A percentile compares a stretch with the other conserved stretches of the same genome.
Conservation (phyloP, 2,888 invertebrate species). For the Nemapogon koenigi region DNA sequence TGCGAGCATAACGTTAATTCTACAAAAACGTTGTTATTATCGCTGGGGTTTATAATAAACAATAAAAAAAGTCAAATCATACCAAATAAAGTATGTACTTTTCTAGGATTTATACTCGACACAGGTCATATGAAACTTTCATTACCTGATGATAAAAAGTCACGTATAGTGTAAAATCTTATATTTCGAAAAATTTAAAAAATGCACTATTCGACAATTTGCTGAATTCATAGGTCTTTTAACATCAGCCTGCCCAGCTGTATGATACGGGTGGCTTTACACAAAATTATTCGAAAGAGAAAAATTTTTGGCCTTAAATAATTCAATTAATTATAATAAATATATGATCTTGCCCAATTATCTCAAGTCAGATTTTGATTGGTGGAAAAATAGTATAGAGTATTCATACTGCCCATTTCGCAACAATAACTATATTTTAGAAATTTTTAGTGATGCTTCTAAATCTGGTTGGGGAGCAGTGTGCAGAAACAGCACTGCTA, state of each 20-base stretch:
- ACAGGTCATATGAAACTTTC: background rate
- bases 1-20: background rate
- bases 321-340: too few species aligned
- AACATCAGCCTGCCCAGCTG: background rate
- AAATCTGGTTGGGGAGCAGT: background rate
- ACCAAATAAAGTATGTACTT: background rate
- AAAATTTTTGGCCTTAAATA: too few species aligned
- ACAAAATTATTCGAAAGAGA: too few species aligned
- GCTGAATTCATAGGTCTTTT: background rate
- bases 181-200: background rate
- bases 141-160: background rate
- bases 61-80: background rate
- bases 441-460: background rate
- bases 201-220: background rate
- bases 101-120: background rate
- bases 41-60: background rate
- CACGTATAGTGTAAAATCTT: background rate
- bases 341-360: too few species aligned
- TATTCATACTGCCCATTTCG: background rate
- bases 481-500: background rate
- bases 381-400: background rate
- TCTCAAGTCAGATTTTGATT: too few species aligned
- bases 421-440: background rate
- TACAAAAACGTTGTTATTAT: background rate
- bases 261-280: background rate